These are phyloP conservation scores for Mesoclemmys tuberculata DNA, from an alignment of 2,113 vertebrate species.

Conservation along the genomic window DNA sequence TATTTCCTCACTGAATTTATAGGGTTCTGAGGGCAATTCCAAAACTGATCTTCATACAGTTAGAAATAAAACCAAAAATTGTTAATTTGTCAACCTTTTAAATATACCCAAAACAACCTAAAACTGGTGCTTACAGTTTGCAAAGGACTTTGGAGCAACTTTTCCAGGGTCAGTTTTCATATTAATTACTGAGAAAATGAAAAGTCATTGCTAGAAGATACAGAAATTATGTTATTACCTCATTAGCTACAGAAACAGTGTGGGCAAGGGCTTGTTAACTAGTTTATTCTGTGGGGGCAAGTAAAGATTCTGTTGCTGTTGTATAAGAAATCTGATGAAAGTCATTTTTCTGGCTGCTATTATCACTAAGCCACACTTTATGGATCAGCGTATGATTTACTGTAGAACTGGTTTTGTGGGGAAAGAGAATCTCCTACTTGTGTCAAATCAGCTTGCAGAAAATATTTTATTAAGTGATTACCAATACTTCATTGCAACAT, in stretches of 20 bases:
- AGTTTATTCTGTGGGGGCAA: constrained; percentile 18
- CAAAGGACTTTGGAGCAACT: constrained; percentile 52
- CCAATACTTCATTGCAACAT: not conserved
- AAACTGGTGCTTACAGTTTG: constrained; percentile 40
- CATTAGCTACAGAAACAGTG: constrained; percentile 51
- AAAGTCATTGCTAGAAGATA: not conserved
- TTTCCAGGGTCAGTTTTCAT: constrained; percentile 16
- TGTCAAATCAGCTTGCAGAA: constrained; percentile 28
- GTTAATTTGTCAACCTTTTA: constrained; percentile 16
- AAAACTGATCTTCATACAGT: not conserved
- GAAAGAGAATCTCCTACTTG: not conserved
- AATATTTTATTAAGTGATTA: constrained; percentile 36
- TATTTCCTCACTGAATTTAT: constrained; percentile 43
- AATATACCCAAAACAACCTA: not conserved
- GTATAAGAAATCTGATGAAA: constrained; percentile 62
- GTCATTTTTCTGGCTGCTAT: not conserved
- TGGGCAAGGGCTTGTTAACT: constrained; percentile 20
- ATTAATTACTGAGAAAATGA: constrained; percentile 52
- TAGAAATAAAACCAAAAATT: not conserved
- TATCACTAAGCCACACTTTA: constrained; percentile 37
- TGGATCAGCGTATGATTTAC: not conserved
- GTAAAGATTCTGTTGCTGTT: constrained; percentile 39
- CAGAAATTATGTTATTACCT: constrained; percentile 50
- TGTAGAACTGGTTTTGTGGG: not conserved
- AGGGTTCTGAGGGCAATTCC: constrained; percentile 39